Base-by-base conservation (phyloP, 2,113 vertebrate genomes). In the Petroica traversi region DNA sequence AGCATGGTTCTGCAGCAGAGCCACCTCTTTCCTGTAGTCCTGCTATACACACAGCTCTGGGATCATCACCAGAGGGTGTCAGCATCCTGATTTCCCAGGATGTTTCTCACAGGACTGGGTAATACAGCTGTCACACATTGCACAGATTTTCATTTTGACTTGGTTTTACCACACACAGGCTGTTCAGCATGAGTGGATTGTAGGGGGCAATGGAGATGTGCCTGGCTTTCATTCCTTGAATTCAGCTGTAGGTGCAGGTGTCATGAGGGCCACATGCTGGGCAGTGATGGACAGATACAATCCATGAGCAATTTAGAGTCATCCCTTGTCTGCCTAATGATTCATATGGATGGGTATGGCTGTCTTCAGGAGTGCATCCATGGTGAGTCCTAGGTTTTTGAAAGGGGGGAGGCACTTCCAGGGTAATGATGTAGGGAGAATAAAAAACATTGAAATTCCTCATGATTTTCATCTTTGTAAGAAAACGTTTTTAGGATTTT, bases 171-270 rank as follows among this genome's bases (percentile, higher is more conserved):
- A 12, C 0, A 9, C 26, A 31, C 43, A 78, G 40, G 19, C 48
- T n/a, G 48, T 31, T 31, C 12, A 8, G 19, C 0, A 0, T 33
- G 23, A 20, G 14, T 45, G 36, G 34, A 31, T 45, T 49, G 41
- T 14, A 61, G 54, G 19, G 8, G 12, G 4, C 71, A 57, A 34
- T 18, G 51, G 33, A 74, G 36, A 9, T 14, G 46, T 19, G 19
- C 57, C 31, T 61, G 58, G 25, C 19, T 76, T 83, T 45, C n/a
- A 33, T 18, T 54, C 12, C 33, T 41, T 91, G 46, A 19, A 29
- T 69, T 84, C 48, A 55, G 57, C 34, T 1, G 1, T 49, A 73
- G 58, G 52, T 66, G 34, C 34, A 58, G n/a, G 26, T 26, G 9
- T 43, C 34, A 48, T 0, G 2, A 83, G 41, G 25, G 28, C 54